These are phyloP conservation scores for Hermaeophaga mercurialis DNA, from an alignment of 2,888 invertebrate species.

Conservation along the genomic window DNA sequence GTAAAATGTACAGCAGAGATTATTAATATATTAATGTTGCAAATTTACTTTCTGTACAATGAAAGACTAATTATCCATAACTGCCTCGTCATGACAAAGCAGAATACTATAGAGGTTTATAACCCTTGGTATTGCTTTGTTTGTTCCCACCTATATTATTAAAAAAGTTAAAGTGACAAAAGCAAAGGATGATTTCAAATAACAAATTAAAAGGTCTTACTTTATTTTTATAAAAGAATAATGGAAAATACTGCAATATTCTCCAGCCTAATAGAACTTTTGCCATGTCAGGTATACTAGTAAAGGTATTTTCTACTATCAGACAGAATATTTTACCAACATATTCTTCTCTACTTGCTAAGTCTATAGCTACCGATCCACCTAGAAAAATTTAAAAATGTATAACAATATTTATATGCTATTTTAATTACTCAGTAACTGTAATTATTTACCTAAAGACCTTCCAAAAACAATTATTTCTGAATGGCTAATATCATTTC, in stretches of 20 bases:
- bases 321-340: constrained; percentile 82
- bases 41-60: too few species aligned
- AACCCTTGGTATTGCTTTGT: too few species aligned
- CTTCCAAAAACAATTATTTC: constrained; percentile 91
- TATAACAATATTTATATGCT: too few species aligned
- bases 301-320: constrained; percentile 94
- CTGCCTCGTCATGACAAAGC: too few species aligned
- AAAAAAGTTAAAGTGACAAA: too few species aligned
- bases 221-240: constrained; percentile 89
- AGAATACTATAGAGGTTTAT: too few species aligned
- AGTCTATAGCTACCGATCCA: constrained; percentile 90
- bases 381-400: constrained; percentile 68
- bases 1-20: too few species aligned
- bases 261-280: constrained; percentile 77
- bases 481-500: constrained; percentile 81
- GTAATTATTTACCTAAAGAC: constrained; percentile 74
- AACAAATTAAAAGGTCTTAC: constrained; percentile 58
- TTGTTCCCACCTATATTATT: too few species aligned
- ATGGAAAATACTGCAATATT: constrained; percentile 76
- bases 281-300: constrained; percentile 93
- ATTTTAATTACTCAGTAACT: too few species aligned
- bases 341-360: constrained; percentile 78
- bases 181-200: background rate
- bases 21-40: too few species aligned
- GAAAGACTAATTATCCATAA: too few species aligned